A percentile compares a stretch with the other conserved stretches of the same genome.
phyloP scores from a whole-genome alignment of 2,888 invertebrate species.

The Anoncus sp. region DNA sequence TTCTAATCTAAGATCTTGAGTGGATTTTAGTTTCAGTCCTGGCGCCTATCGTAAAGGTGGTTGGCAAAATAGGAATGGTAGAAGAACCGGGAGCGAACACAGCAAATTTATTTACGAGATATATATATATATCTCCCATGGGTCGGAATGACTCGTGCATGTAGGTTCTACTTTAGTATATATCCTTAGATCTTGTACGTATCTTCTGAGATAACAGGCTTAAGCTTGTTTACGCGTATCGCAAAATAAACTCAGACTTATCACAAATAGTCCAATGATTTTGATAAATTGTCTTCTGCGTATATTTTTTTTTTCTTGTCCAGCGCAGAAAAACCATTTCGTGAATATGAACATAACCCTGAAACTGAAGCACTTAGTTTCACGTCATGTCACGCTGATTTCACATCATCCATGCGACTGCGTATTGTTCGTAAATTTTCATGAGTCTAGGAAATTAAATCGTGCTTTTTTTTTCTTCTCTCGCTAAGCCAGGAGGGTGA shows the following conservation, averaged over 20 bases:
- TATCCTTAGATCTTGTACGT: background rate
- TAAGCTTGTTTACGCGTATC: conserved; percentile 17
- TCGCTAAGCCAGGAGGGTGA: conserved; percentile 46
- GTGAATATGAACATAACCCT: background rate
- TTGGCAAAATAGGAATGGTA: conserved; percentile 44
- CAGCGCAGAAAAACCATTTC: background rate
- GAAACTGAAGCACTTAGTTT: background rate
- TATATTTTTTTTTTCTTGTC: background rate
- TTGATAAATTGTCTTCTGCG: background rate
- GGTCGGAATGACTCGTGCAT: conserved; percentile 15
- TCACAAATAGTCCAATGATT: background rate
- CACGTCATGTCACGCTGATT: background rate
- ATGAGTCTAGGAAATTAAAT: conserved; percentile 83
- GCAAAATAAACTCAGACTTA: conserved; percentile 3
- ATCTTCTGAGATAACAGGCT: conserved; percentile 1
- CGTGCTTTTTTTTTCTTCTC: conserved; percentile 77
- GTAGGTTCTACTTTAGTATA: conserved; percentile 17
- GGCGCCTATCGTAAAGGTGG: conserved; percentile 23
- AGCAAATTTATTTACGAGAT: conserved; percentile 66
- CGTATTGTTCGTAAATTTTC: conserved; percentile 74
- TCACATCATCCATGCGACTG: background rate
- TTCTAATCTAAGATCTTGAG: conserved; percentile 82
- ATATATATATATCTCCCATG: conserved; percentile 4
- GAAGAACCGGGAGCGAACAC: conserved; percentile 9
- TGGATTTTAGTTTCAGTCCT: conserved; percentile 77